Evolutionary conservation across 2,113 vertebrate species (phyloP), one percentile per base, ranked within the genome.

Genomic region (Ailurus styani): DNA sequence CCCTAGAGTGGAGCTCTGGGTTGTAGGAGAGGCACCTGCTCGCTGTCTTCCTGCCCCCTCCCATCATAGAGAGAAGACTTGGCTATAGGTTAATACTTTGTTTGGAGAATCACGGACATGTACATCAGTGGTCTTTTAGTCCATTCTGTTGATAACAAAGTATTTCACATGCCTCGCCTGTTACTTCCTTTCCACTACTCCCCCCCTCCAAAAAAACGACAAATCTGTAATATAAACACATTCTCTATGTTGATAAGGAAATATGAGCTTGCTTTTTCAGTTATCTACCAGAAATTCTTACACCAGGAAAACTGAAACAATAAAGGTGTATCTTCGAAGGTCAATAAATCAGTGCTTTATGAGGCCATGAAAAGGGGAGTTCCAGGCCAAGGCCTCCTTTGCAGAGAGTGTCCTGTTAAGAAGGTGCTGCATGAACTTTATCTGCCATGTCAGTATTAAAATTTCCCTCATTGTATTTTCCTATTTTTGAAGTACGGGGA

Each of bases 311-410:
- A 84, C 54, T 79, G 82, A 96, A 97, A 98, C 97, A 98, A 98
- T 97, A 94, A 96, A 94, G 96, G 96, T 78, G 75, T 96, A 87
- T 96, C 79, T 96, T 77, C 54, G 70, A 85, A 93, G 87, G 97
- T 96, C 94, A 87, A 54, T 97, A 94, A 97, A 95, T 97, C 95
- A 92, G 90, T 77, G 87, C 95, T 97, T 97, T 96, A 97, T 96
- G 98, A 88, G 95, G 81, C 77, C 90, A 73, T 66, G 90, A n/a
- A 90, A 90, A 98, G 97, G 97, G 98, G 95, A 98, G 96, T 98
- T 97, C 98, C 97, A 95, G 81, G 7, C 37, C 87, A 64, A 78
- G 34, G 60, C 77, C 93, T 96, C 62, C 90, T 96, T 42, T 89
- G 50, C 66, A 27, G 45, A 60, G 57, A 55, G 34, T 93, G 79